These are phyloP conservation scores for Spheniscus mendiculus DNA, from an alignment of 2,113 vertebrate genomes.

Conservation along the genomic window DNA sequence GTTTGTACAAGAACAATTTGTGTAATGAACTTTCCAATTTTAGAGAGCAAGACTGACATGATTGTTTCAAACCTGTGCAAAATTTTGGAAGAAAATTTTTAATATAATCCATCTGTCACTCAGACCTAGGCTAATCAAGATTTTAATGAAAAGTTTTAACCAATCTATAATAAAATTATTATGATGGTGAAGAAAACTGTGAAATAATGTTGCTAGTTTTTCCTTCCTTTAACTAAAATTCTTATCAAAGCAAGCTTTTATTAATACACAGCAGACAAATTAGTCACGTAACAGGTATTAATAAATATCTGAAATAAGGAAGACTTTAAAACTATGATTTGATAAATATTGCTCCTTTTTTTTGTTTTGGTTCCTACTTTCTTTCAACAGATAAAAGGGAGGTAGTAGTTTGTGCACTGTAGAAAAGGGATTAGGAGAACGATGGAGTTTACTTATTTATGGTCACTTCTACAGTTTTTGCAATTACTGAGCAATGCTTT, in stretches of 20 bases:
- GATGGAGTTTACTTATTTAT: conserved; percentile 53
- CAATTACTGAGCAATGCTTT: neutral
- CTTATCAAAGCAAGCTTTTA: neutral
- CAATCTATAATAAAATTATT: neutral
- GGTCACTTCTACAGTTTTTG: conserved; percentile 11
- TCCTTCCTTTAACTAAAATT: neutral
- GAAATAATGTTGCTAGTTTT: neutral
- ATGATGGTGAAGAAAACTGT: neutral
- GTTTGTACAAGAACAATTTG: neutral
- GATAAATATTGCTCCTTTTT: neutral
- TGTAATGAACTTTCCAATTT: neutral
- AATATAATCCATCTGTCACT: neutral
- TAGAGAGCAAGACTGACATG: neutral
- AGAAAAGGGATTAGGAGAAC: neutral
- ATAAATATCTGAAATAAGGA: neutral
- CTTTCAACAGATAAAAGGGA: neutral
- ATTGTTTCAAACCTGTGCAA: neutral
- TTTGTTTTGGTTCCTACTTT: neutral
- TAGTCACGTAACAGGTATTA: neutral
- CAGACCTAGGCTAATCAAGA: neutral
- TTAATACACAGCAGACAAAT: neutral
- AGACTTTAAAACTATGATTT: neutral
- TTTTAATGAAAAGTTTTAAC: neutral
- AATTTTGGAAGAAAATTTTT: neutral
- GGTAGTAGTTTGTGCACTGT: neutral